phyloP scores from a whole-genome alignment of 2,797 vertebrate genomes.

The Glossophaga mutica region DNA sequence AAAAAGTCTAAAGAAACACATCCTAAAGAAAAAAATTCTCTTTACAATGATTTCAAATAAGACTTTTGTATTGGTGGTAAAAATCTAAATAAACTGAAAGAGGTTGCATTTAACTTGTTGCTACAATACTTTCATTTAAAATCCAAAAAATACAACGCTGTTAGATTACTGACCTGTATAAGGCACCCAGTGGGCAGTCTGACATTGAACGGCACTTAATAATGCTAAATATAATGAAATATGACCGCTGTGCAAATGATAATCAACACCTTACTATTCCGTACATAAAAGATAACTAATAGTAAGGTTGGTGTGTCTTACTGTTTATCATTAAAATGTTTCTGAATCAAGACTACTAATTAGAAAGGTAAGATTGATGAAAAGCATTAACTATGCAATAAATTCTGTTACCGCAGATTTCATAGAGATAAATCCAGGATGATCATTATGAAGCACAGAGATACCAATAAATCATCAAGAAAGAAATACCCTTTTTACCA shows the following conservation, averaged over 20 bases:
- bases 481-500: background rate
- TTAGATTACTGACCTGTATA: background rate
- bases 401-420: background rate
- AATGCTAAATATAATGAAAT: constrained; percentile 14
- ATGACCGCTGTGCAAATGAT: background rate
- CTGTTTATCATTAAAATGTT: constrained; percentile 28
- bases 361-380: constrained; percentile 46
- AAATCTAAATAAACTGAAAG: background rate
- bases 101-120: background rate
- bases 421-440: background rate
- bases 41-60: background rate
- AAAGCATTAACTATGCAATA: constrained; percentile 15
- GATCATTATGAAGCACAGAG: background rate
- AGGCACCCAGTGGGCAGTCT: background rate
- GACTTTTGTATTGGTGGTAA: background rate
- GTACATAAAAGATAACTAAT: background rate
- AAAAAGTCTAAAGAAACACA: background rate
- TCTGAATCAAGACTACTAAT: background rate
- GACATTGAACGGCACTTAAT: background rate
- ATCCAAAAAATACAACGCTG: background rate
- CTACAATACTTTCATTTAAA: background rate
- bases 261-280: background rate
- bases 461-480: constrained; percentile 16
- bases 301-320: background rate
- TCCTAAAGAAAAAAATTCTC: background rate